A percentile compares a stretch with the other conserved stretches of the same genome.
phyloP scores from a whole-genome alignment of 2,888 invertebrate species.

The Pseudoips prasinana region DNA sequence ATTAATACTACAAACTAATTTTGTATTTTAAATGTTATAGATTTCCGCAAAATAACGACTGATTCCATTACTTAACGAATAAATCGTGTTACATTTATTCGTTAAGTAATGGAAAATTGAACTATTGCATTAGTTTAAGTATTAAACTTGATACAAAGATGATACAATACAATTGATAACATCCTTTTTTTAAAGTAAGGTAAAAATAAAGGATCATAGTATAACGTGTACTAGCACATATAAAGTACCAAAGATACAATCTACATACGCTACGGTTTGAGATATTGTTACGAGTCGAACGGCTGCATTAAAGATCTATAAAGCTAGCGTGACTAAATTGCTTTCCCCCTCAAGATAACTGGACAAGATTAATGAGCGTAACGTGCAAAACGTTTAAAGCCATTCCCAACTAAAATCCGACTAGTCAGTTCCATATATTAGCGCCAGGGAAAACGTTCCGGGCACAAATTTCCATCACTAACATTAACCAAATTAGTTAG shows the following conservation, averaged over 20 bases:
- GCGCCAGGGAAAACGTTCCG: conserved; percentile 70
- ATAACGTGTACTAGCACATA: too few species aligned
- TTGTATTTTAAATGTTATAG: too few species aligned
- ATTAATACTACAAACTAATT: too few species aligned
- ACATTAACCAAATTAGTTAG: conserved; percentile 79
- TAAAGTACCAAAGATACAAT: neutral
- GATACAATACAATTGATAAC: too few species aligned
- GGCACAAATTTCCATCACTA: conserved; percentile 79
- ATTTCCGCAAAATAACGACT: too few species aligned
- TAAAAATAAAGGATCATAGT: too few species aligned
- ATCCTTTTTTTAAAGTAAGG: too few species aligned
- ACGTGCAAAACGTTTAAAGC: conserved; percentile 81
- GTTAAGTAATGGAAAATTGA: too few species aligned
- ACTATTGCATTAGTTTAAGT: too few species aligned
- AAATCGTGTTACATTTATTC: too few species aligned
- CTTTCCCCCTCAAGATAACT: conserved; percentile 70
- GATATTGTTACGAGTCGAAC: conserved; percentile 23
- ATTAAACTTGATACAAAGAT: too few species aligned
- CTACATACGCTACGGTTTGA: conserved; percentile 4
- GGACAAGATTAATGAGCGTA: conserved; percentile 79
- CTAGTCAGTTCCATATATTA: conserved; percentile 81
- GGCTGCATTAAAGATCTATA: conserved; percentile 41
- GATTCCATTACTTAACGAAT: too few species aligned
- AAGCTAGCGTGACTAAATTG: conserved; percentile 45
- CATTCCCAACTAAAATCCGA: conserved; percentile 79